A percentile compares a stretch with the other conserved stretches of the same genome.
These are phyloP conservation scores for Phania funesta DNA, from an alignment of 2,888 invertebrate genomes.

Conservation along the genomic window DNA sequence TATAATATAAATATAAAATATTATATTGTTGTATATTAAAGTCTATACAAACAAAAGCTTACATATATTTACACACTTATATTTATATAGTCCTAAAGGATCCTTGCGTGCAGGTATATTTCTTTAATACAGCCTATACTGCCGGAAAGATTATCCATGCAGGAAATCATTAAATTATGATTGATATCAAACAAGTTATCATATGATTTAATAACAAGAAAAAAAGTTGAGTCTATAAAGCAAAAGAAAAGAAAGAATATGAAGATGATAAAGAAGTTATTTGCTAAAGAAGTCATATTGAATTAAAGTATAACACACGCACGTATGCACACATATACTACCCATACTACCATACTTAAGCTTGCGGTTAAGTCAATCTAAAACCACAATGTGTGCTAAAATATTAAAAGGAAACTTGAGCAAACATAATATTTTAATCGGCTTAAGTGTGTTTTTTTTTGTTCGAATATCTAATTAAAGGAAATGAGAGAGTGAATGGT, in stretches of 20 bases:
- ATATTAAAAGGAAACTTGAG: neutral
- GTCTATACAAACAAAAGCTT: neutral
- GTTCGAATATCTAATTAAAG: conserved; percentile 9
- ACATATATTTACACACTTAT: neutral
- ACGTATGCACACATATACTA: conserved; percentile 6
- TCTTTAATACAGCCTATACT: conserved; percentile 43
- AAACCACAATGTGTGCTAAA: conserved; percentile 7
- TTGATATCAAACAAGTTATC: conserved; percentile 64
- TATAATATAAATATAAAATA: conserved; percentile 37
- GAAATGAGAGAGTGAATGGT: neutral
- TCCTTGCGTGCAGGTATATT: neutral
- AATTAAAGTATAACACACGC: conserved; percentile 17
- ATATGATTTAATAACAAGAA: conserved; percentile 1
- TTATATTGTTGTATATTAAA: neutral
- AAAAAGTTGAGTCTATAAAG: neutral
- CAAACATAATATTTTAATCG: conserved; percentile 28
- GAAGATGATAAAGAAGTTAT: conserved; percentile 34
- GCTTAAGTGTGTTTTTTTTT: conserved; percentile 28
- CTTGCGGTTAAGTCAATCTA: conserved; percentile 28
- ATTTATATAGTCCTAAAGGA: neutral
- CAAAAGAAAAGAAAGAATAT: neutral
- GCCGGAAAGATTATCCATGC: conserved; percentile 70
- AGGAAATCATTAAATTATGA: conserved; percentile 72
- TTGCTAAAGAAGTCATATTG: conserved; percentile 23
- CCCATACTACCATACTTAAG: neutral